phyloP scores from a whole-genome alignment of 2,797 vertebrate species.

The Macropus fuliginosus region DNA sequence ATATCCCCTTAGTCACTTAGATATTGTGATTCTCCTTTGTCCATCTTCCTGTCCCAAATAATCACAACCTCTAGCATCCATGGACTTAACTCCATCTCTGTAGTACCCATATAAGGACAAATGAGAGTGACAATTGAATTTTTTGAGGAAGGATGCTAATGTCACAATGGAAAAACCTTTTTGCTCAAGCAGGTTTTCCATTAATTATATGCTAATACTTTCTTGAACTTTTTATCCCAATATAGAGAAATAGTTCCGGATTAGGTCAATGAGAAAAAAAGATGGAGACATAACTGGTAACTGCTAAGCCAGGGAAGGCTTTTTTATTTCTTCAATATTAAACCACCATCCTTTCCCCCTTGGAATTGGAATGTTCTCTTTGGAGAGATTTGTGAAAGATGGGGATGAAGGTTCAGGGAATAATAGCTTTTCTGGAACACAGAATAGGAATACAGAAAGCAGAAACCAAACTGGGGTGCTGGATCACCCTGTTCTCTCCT shows the following conservation, averaged over 20 bases:
- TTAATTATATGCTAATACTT: not conserved
- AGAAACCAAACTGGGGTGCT: not conserved
- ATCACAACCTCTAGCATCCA: not conserved
- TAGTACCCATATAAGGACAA: not conserved
- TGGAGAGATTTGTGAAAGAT: not conserved
- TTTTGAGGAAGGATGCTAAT: not conserved
- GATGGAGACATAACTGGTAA: not conserved
- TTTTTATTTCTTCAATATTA: not conserved
- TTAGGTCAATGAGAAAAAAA: not conserved
- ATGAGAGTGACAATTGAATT: not conserved
- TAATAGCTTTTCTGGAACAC: not conserved
- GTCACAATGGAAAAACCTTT: not conserved
- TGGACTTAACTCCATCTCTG: not conserved
- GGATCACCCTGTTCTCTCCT: not conserved
- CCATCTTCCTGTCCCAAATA: not conserved
- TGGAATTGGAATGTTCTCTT: not conserved
- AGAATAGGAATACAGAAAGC: not conserved
- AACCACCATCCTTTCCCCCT: not conserved
- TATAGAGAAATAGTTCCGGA: not conserved
- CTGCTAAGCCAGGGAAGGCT: not conserved
- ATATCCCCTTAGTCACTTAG: not conserved
- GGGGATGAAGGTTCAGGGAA: rapidly evolving
- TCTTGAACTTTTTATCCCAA: not conserved
- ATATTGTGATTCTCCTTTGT: not conserved
- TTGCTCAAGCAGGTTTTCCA: not conserved